Evolutionary conservation across 2,797 vertebrate genomes (phyloP).

Genomic region (Pseudochirops cupreus): DNA sequence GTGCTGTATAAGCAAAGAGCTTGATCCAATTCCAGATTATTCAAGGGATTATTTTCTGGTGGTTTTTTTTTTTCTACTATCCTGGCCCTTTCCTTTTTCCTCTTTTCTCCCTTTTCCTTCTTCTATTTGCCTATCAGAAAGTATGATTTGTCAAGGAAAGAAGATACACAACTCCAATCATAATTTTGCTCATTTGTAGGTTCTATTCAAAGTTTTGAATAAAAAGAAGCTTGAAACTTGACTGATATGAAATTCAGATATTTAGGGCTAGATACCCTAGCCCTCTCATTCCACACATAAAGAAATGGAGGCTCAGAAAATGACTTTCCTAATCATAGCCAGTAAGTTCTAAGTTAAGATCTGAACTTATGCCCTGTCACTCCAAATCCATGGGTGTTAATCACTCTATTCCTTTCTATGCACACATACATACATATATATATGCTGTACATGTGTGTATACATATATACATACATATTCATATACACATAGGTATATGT

Average conservation of each 20-base stretch:
- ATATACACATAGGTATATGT: too few relatives aligned
- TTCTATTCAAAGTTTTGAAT: neutral
- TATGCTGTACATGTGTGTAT: neutral
- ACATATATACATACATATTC: neutral
- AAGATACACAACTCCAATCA: neutral
- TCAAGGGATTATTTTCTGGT: conserved; percentile 44
- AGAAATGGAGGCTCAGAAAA: neutral
- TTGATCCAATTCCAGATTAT: conserved; percentile 41
- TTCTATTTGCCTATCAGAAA: neutral
- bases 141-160: neutral
- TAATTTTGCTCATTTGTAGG: neutral
- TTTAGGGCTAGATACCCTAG: neutral
- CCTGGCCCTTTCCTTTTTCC: conserved; percentile 22
- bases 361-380: neutral
- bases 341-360: neutral
- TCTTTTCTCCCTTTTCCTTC: conserved; percentile 17
- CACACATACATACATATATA: neutral
- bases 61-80: neutral
- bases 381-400: neutral
- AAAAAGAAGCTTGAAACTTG: neutral
- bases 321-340: neutral
- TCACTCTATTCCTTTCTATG: neutral
- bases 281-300: neutral
- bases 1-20: conserved; percentile 34
- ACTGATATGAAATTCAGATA: neutral